phyloP scores from a whole-genome alignment of 2,888 invertebrate genomes.

The Macaria notata region DNA sequence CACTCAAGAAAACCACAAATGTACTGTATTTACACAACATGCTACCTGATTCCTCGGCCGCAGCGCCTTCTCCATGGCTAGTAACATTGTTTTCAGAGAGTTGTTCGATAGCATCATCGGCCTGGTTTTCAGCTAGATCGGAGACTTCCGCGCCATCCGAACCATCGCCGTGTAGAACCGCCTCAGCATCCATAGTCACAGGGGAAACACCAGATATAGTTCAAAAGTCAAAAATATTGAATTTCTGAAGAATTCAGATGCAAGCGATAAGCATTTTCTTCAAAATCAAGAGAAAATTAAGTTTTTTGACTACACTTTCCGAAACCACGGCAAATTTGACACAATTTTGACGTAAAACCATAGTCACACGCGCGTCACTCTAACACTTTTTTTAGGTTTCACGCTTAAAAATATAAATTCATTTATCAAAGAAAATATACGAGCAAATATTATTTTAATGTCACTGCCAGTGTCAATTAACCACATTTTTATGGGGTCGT shows the following conservation, averaged over 20 bases:
- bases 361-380: background rate
- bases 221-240: constrained; percentile 56
- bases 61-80: constrained; percentile 57
- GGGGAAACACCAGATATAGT: constrained; percentile 31
- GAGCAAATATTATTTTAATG: no score
- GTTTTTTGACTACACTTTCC: constrained; percentile 46
- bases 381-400: background rate
- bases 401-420: no score
- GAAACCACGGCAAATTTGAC: constrained; percentile 14
- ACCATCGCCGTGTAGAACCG: constrained; percentile 62
- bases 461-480: no score
- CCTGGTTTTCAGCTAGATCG: constrained; percentile 65
- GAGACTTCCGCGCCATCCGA: constrained; percentile 78
- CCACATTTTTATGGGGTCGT: no score
- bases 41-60: constrained; percentile 59
- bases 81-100: constrained; percentile 63
- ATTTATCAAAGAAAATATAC: no score
- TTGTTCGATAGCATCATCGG: constrained; percentile 58
- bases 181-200: constrained; percentile 68
- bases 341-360: constrained; percentile 7
- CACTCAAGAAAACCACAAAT: constrained; percentile 4
- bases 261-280: constrained; percentile 48
- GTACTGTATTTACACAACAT: background rate
- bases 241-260: constrained; percentile 41
- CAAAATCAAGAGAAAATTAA: constrained; percentile 42